Evolutionary conservation across 2,888 invertebrate genomes (phyloP), one percentile per base, ranked within the genome.

Genomic region (Pammene aurita): DNA sequence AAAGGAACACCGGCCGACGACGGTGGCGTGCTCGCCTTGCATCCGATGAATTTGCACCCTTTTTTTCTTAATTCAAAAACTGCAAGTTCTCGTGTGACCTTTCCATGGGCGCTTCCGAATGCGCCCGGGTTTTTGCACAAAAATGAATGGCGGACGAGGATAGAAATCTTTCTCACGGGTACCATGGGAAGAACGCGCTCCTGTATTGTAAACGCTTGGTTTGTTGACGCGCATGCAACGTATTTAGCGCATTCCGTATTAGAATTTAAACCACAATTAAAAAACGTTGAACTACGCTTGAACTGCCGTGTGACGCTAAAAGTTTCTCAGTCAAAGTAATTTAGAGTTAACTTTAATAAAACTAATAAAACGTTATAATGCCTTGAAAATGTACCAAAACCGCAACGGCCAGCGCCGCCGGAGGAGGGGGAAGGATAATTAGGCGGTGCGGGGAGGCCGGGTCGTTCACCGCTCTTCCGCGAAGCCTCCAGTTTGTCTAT

Each of bases 141-240:
- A 88, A 87, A 86, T 86, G 85, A 87, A 88, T 87, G 83, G 81
- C 80, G 77, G 77, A 75, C 73, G 78, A 75, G 87, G 88, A 89
- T 88, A 89, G 87, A 87, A 85, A 89, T 89, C 86, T 88, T 91
- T 91, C 92, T 86, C 92, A 91, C 91, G 90, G 80, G 73, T 73
- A 74, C 80, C 87, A 85, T 90, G 89, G 89, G 90, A 90, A 89
- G 80, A 78, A 75, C 66, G 73, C 76, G 76, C 75, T 77, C 77
- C 77, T 72, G 71, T 76, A 71, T 71, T 75, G 67, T 67, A 70
- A 71, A 67, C 70, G 70, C 71, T 71, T 61, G 66, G 65, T 46
- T 50, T 54, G 60, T 60, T 66, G 70, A 67, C 63, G 71, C 56
- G 67, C 67, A 66, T 66, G 70, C 61, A 70, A 66, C 61, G 56